Evolutionary conservation across 1,140 invertebrate genomes (phyloP), one percentile per base, ranked within the genome.

Genomic region (Hycleus cichorii): DNA sequence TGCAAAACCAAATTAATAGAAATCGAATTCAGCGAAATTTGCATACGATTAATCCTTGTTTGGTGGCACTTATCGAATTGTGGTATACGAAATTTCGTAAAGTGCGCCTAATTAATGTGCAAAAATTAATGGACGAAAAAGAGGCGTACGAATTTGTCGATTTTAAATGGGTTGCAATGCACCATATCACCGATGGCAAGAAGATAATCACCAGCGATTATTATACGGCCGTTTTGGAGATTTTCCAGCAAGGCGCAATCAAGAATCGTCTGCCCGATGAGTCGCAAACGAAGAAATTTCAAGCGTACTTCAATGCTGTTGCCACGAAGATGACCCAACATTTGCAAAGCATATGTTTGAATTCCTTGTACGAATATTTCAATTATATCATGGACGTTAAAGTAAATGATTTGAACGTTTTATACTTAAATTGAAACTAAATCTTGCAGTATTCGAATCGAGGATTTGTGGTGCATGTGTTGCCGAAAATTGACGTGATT

Each of bases 241-340:
- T 86, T 11, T 82, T 82, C 64, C 64, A 78, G 26, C 69, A 86
- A 80, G 91, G 87, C 6, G 83, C 80, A 62, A 89, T 88, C 72
- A 84, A 84, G 62, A 87, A 87, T 65, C 78, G 82, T 63, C 80
- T 94, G 54, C 89, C 90, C 5, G 81, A 83, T 55, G 78, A 81
- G 7, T 79, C 84, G 46, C 81, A 86, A 59, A 79, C 78, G 42
- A 78, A 77, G 5, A 79, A 83, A 67, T 81, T 89, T 64, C 81
- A 82, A 66, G 80, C 82, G 48, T 93, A 94, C 75, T 94, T 89
- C 67, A 88, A 92, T 68, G 90, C 89, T 66, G 81, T 93, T 1
- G 86, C 88, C 6, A 85, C 85, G n/a, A 77, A 95, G 12, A 95
- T 95, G 92, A 89, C 90, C 3, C 84, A 85, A 62, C 88, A 93